These are phyloP conservation scores for Cyaniris semiargus DNA, from an alignment of 2,888 invertebrate genomes.

Conservation along the genomic window DNA sequence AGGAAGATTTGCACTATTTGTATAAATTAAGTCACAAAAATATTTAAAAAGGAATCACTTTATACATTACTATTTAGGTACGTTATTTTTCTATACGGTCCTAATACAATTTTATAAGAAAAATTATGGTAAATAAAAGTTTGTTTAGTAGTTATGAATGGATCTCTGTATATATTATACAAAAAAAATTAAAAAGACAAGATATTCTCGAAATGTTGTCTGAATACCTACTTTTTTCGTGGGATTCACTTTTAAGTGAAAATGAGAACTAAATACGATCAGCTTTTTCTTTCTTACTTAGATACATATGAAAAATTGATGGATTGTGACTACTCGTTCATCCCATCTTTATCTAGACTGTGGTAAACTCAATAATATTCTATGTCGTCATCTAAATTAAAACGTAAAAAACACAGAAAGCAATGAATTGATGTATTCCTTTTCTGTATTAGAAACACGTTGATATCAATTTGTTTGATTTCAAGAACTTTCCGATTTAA, in stretches of 20 bases:
- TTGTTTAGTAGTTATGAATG: not conserved
- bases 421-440: not conserved
- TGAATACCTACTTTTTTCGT: not conserved
- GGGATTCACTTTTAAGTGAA: not conserved
- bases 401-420: not conserved
- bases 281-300: not conserved
- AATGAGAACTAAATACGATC: not conserved
- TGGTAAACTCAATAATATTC: not conserved
- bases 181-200: not conserved
- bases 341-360: not conserved
- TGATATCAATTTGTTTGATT: not conserved
- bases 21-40: conserved; percentile 20
- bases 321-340: not conserved
- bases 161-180: conserved; percentile 16
- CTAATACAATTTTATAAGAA: conserved; percentile 2
- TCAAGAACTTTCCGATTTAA: not conserved
- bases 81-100: conserved; percentile 3
- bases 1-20: conserved; percentile 24
- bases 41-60: conserved; percentile 18
- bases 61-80: not conserved
- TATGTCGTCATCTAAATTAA: not conserved
- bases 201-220: not conserved
- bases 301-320: not conserved
- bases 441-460: not conserved
- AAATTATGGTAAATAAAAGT: not conserved